Conservation (phyloP, 2,797 vertebrate genomes). For the Rhinichthys osculus region DNA sequence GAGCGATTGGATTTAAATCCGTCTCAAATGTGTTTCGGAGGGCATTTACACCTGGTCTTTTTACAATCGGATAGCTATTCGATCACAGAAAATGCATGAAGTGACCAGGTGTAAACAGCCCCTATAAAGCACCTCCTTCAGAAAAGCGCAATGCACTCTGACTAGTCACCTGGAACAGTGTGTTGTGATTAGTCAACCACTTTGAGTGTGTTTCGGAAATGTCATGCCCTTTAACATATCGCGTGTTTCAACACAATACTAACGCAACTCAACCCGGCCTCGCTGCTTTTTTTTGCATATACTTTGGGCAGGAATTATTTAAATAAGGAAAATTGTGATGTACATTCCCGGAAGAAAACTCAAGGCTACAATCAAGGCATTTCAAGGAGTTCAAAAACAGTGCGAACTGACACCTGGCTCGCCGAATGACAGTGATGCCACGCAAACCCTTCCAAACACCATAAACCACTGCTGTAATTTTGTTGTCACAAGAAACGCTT, state of each 20-base stretch:
- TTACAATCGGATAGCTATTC: no score
- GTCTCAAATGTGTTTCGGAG: no score
- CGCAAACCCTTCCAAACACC: constrained; percentile 14
- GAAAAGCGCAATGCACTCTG: no score
- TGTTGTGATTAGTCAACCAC: not conserved
- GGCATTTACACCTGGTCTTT: no score
- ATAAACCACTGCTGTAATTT: constrained; percentile 38
- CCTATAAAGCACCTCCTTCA: no score
- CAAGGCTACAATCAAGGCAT: not conserved
- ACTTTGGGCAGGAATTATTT: not conserved
- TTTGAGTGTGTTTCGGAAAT: not conserved
- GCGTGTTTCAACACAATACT: not conserved
- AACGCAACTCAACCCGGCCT: not conserved
- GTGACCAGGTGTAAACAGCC: no score
- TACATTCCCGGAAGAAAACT: not conserved
- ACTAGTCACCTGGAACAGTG: not conserved
- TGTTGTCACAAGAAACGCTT: constrained; percentile 53
- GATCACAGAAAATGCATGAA: no score
- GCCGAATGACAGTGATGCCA: constrained; percentile 44
- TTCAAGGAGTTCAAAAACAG: not conserved
- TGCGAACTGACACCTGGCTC: not conserved
- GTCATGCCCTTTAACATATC: not conserved
- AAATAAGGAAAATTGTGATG: not conserved
- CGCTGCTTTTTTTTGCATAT: not conserved
- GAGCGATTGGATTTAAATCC: no score